Evolutionary conservation across 2,888 invertebrate genomes (phyloP).

Genomic region (Leptopilina drosophilae): DNA sequence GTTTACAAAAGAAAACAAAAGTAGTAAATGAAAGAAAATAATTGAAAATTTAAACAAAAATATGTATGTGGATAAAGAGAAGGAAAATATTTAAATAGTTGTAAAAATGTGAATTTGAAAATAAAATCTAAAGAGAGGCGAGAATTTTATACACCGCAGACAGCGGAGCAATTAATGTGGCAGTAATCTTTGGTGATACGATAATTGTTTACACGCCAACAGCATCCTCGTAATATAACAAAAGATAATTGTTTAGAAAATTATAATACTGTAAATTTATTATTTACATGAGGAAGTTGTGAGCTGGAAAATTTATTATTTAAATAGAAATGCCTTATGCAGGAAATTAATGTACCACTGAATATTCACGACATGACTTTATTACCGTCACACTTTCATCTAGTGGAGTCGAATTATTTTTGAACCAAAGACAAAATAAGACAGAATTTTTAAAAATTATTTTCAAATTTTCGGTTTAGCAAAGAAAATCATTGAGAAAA

Average conservation of each 20-base stretch:
- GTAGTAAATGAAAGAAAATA: no score
- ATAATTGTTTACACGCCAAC: slow-evolving; percentile 24
- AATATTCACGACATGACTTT: slow-evolving; percentile 21
- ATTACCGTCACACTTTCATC: slow-evolving; percentile 23
- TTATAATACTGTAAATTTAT: slow-evolving; percentile 38
- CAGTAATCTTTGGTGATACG: slow-evolving; percentile 12
- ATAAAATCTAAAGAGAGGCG: neutral
- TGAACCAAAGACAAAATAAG: neutral
- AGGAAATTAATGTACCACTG: slow-evolving; percentile 2
- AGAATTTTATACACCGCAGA: neutral
- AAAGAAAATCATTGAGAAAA: no score
- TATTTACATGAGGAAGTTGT: slow-evolving; percentile 27
- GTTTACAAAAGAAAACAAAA: no score
- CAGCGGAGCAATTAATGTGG: neutral
- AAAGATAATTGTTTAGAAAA: slow-evolving; percentile 7
- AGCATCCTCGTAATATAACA: neutral
- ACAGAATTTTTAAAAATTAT: no score
- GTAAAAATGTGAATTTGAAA: no score
- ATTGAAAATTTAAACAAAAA: no score
- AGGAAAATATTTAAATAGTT: no score
- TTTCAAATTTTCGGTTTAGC: no score
- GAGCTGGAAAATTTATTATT: slow-evolving; percentile 26
- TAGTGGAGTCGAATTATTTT: neutral
- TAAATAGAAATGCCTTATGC: slow-evolving; percentile 14
- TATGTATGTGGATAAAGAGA: no score